Evolutionary conservation across 2,797 vertebrate genomes (phyloP).

Genomic region (Caiman crocodilus): DNA sequence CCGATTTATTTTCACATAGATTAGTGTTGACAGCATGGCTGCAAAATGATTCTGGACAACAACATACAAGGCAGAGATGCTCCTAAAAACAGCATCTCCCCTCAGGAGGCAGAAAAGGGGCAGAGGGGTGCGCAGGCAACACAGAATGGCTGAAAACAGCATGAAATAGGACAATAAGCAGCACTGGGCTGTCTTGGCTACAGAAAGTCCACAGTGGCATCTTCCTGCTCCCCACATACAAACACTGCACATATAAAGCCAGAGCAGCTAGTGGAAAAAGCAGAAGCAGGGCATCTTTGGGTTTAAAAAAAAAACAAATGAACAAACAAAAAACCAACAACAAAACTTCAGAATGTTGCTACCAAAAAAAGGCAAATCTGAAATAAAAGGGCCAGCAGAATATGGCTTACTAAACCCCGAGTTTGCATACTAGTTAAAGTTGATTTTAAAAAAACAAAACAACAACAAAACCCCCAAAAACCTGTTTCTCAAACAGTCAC

Average conservation of each 20-base stretch:
- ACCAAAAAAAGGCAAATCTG: slow-evolving; percentile 54
- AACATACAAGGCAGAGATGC: rapidly evolving
- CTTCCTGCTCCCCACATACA: background rate
- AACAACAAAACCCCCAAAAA: background rate
- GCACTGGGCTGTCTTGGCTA: background rate
- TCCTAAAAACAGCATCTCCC: background rate
- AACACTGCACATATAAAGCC: background rate
- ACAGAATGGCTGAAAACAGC: background rate
- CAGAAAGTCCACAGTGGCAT: background rate
- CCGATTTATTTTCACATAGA: background rate
- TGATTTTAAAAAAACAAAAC: slow-evolving; percentile 45
- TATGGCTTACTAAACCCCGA: slow-evolving; percentile 78
- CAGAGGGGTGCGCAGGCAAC: background rate
- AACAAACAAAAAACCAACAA: background rate
- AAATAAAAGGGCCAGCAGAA: slow-evolving; percentile 70
- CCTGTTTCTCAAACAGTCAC: slow-evolving; percentile 61
- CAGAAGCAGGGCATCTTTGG: slow-evolving; percentile 65
- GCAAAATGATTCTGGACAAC: background rate
- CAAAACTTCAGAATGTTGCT: slow-evolving; percentile 37
- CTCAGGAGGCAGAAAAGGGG: background rate
- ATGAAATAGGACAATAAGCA: background rate
- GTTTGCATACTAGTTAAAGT: slow-evolving; percentile 75
- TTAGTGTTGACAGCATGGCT: background rate
- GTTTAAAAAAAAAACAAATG: slow-evolving; percentile 54
- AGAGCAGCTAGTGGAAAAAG: background rate